These are phyloP conservation scores for Stomorhina lunata DNA, from an alignment of 2,888 invertebrate species.

Conservation along the genomic window DNA sequence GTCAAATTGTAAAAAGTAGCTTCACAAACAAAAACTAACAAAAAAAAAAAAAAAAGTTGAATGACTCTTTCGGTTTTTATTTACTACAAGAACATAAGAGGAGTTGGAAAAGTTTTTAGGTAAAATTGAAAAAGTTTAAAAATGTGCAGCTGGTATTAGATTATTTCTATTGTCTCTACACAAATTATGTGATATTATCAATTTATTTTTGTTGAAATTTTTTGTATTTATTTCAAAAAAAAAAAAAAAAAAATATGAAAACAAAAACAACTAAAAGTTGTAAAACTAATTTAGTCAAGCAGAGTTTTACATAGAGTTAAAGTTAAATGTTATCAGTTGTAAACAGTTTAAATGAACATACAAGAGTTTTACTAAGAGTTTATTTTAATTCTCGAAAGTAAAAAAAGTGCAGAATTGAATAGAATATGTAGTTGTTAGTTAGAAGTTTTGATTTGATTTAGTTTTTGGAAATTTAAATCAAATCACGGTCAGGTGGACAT, in stretches of 20 bases:
- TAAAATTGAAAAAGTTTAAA: constrained; percentile 53
- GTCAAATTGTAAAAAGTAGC: too few species aligned
- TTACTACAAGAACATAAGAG: too few species aligned
- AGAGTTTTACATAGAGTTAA: background rate
- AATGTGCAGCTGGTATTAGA: constrained; percentile 51
- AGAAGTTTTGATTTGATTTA: background rate
- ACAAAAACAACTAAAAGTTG: too few species aligned
- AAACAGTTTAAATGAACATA: constrained; percentile 31
- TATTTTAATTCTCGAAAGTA: background rate
- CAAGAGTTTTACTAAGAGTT: background rate
- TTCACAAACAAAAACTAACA: background rate
- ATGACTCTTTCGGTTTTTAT: constrained; percentile 49
- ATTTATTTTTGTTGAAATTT: constrained; percentile 11
- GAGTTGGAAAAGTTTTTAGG: constrained; percentile 15
- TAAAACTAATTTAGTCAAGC: background rate
- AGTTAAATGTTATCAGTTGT: constrained; percentile 25
- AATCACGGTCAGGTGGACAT: too few species aligned
- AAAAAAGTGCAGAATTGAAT: background rate
- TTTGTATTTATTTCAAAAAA: background rate
- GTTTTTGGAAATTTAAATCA: too few species aligned
- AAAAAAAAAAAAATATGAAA: too few species aligned
- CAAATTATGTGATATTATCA: constrained; percentile 52
- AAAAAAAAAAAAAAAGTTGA: constrained; percentile 43
- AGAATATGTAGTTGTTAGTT: background rate
- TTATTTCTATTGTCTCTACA: constrained; percentile 39